phyloP scores from a whole-genome alignment of 2,888 invertebrate species.

The Gymnosoma rotundatum region DNA sequence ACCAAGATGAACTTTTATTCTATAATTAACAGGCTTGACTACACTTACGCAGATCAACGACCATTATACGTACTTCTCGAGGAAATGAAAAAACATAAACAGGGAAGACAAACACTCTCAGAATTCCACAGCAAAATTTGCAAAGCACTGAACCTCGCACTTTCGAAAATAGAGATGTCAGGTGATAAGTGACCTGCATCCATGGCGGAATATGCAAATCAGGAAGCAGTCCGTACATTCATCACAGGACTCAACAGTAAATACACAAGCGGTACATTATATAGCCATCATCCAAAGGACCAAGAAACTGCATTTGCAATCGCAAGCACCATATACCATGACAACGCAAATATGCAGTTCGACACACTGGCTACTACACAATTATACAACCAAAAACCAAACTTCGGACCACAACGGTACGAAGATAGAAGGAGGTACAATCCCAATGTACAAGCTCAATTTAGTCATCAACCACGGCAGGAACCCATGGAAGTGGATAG shows the following conservation, averaged over 20 bases:
- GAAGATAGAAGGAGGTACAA: no score
- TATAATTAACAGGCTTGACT: neutral
- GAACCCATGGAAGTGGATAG: conserved; percentile 7
- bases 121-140: no score
- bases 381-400: no score
- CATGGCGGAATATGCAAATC: conserved; percentile 3
- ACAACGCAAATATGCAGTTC: conserved; percentile 35
- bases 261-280: neutral
- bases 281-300: neutral
- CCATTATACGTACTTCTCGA: no score
- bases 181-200: conserved; percentile 3
- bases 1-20: no score
- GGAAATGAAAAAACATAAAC: no score
- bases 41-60: conserved; percentile 31
- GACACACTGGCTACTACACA: neutral
- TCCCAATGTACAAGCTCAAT: no score
- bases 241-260: conserved; percentile 15
- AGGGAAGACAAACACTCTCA: no score
- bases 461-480: neutral
- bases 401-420: no score
- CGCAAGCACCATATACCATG: conserved; percentile 38
- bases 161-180: conserved; percentile 19
- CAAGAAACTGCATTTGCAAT: conserved; percentile 36
- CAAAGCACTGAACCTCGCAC: neutral
- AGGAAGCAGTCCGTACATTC: conserved; percentile 19